Percentiles rank a stretch among this genome's conserved stretches.
These are phyloP conservation scores for Podarcis cretensis DNA, from an alignment of 2,113 vertebrate genomes.

Conservation along the genomic window DNA sequence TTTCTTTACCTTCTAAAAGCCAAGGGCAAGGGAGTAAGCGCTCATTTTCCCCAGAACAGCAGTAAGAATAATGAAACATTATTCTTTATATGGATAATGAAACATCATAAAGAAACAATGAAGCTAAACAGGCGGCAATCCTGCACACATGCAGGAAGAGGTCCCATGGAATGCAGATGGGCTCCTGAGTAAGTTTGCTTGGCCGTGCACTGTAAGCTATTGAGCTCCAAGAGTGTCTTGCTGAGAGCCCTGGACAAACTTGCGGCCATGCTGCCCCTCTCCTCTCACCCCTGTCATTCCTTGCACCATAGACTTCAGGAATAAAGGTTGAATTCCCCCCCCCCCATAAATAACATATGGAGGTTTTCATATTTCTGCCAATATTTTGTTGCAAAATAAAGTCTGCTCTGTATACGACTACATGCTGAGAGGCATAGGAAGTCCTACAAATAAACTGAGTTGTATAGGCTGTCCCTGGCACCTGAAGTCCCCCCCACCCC, in stretches of 20 bases:
- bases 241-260: background rate
- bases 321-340: background rate
- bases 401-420: background rate
- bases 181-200: background rate
- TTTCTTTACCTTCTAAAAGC: no score
- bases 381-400: background rate
- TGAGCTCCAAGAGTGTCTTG: background rate
- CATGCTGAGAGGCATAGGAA: background rate
- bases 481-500: no score
- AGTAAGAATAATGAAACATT: no score
- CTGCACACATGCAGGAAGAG: no score
- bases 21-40: no score
- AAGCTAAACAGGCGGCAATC: no score
- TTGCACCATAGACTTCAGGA: background rate
- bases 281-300: background rate
- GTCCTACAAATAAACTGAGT: background rate
- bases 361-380: background rate
- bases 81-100: no score
- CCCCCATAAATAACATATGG: background rate
- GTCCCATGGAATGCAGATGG: no score
- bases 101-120: no score
- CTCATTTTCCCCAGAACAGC: no score
- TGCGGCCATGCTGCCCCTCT: background rate
- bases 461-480: no score
- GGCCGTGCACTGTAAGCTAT: no score